These are phyloP conservation scores for Papilio elwesi DNA, from an alignment of 2,888 invertebrate species.

Conservation along the genomic window DNA sequence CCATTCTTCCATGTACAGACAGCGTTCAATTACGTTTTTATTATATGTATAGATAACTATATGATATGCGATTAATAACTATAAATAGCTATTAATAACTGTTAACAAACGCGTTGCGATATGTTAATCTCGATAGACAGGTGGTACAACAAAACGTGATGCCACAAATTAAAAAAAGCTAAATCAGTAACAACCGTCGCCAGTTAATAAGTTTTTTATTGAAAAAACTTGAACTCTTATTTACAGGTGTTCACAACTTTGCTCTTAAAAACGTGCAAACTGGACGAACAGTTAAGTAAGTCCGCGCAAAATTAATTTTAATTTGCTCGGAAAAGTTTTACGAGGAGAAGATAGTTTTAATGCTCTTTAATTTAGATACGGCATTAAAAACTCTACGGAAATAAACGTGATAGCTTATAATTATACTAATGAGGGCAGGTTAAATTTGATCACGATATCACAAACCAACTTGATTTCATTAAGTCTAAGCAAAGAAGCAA, in stretches of 20 bases:
- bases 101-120: no score
- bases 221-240: constrained; percentile 20
- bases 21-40: no score
- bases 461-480: no score
- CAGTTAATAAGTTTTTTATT: constrained; percentile 12
- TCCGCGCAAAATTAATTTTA: constrained; percentile 26
- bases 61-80: no score
- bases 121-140: no score
- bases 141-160: no score
- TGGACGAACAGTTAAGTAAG: constrained; percentile 26
- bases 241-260: constrained; percentile 18
- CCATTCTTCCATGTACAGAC: no score
- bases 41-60: no score
- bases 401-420: constrained; percentile 2
- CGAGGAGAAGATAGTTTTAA: constrained; percentile 24
- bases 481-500: not conserved
- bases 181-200: not conserved
- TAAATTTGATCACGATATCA: not conserved
- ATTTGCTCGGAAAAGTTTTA: constrained; percentile 26
- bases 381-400: not conserved
- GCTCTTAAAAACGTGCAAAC: constrained; percentile 24
- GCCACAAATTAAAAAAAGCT: not conserved
- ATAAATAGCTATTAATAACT: no score
- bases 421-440: not conserved
- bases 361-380: constrained; percentile 13